Evolutionary conservation across 2,797 vertebrate species (phyloP).

Genomic region (Crocidura indochinensis): DNA sequence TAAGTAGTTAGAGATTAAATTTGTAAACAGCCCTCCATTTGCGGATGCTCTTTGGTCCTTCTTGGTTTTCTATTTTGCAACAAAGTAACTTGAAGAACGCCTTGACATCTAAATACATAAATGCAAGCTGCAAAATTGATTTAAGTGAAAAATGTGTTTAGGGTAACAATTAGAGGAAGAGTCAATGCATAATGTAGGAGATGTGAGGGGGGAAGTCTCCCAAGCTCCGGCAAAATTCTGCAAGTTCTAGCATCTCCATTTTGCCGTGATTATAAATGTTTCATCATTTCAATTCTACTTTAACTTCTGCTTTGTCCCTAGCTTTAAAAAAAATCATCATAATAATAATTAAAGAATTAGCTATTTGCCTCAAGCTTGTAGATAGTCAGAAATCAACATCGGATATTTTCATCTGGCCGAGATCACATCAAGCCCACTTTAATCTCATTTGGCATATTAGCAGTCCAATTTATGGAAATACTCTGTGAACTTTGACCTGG

Average conservation of each 20-base stretch:
- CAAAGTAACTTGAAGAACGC: constrained; percentile 76
- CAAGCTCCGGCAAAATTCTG: neutral
- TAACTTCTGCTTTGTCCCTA: constrained; percentile 89
- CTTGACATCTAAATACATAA: constrained; percentile 68
- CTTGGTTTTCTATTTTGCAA: constrained; percentile 55
- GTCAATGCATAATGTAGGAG: constrained; percentile 51
- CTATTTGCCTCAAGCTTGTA: constrained; percentile 92
- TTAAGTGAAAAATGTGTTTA: constrained; percentile 72
- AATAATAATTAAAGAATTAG: too few relatives aligned
- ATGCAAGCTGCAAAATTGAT: constrained; percentile 69
- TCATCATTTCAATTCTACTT: constrained; percentile 88
- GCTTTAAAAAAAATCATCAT: constrained; percentile 80
- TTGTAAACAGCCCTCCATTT: constrained; percentile 80
- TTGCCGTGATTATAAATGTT: constrained; percentile 91
- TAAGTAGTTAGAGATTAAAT: constrained; percentile 77
- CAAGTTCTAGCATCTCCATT: constrained; percentile 64
- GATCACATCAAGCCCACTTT: constrained; percentile 94
- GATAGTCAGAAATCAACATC: constrained; percentile 94
- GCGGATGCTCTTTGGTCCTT: constrained; percentile 68
- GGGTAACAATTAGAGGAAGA: constrained; percentile 28
- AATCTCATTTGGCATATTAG: constrained; percentile 96
- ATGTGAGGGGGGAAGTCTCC: neutral
- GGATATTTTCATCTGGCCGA: constrained; percentile 96
- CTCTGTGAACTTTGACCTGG: constrained; percentile 93
- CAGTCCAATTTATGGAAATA: constrained; percentile 96